Conservation (phyloP, 37 sponge, comb jelly and placozoan genomes). For the Oscarella lobularis region DNA sequence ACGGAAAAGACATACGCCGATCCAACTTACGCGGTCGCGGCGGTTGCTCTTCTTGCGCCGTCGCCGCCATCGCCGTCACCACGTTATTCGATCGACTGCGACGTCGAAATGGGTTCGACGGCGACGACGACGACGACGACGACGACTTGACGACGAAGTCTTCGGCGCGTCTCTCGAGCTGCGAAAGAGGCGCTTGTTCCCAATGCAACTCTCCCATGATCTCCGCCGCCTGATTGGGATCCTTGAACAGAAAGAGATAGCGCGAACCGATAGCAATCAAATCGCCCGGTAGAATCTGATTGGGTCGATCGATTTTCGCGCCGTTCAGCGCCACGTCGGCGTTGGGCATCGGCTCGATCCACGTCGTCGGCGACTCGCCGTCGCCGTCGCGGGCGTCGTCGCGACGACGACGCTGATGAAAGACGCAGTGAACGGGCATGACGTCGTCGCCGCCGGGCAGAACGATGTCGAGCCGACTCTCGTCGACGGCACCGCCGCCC, state of each 20-base stretch:
- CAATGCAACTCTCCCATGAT: not conserved
- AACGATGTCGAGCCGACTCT: not conserved
- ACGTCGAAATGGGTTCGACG: not conserved
- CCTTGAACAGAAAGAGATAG: not conserved
- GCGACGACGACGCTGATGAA: not conserved
- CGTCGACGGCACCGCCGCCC: not conserved
- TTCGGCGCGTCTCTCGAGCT: not conserved
- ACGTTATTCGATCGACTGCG: not conserved
- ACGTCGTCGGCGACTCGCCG: not conserved
- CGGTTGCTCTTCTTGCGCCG: not conserved
- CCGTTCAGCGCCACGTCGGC: slow-evolving; percentile 4
- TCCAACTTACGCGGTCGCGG: too few species aligned
- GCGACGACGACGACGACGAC: not conserved
- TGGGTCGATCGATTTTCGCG: not conserved
- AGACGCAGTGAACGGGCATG: not conserved
- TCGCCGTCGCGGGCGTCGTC: not conserved
- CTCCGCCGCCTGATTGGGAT: not conserved
- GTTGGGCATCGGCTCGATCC: not conserved
- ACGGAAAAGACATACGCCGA: not conserved
- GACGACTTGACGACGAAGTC: not conserved
- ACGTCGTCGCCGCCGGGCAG: not conserved
- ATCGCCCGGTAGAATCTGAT: not conserved
- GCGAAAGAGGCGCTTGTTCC: not conserved
- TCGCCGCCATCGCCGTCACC: not conserved
- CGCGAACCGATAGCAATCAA: not conserved